A percentile compares a stretch with the other conserved stretches of the same genome.
Conservation (phyloP, 2,113 vertebrate genomes). For the Psephotus haematonotus region DNA sequence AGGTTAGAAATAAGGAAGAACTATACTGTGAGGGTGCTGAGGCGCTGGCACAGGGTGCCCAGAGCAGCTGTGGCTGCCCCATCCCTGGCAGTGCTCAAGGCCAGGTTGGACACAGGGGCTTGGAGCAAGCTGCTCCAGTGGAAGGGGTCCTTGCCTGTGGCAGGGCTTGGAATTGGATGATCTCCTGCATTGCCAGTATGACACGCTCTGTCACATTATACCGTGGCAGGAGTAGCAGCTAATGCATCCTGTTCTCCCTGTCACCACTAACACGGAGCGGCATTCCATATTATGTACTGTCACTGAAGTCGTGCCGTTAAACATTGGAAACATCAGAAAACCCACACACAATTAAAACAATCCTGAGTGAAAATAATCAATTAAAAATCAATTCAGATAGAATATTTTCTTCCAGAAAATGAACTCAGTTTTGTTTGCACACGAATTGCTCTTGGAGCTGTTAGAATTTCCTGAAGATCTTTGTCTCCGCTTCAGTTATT, state of each 20-base stretch:
- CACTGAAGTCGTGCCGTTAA: not conserved
- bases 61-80: not conserved
- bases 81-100: not conserved
- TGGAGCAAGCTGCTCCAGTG: no score
- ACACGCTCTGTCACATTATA: rapidly evolving
- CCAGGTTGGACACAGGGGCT: not conserved
- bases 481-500: not conserved
- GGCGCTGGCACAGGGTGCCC: not conserved
- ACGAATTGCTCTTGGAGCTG: not conserved
- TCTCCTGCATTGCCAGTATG: not conserved
- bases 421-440: not conserved
- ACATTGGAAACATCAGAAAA: not conserved
- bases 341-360: not conserved
- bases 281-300: not conserved
- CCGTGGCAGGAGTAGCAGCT: not conserved
- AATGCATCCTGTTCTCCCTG: not conserved
- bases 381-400: not conserved
- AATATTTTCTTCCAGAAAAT: not conserved
- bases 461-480: not conserved
- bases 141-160: not conserved
- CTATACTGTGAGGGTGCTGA: not conserved
- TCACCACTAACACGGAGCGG: not conserved
- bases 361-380: not conserved
- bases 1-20: not conserved
- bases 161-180: not conserved